Evolutionary conservation across 2,797 vertebrate species (phyloP).

Genomic region (Lagodon rhomboides): DNA sequence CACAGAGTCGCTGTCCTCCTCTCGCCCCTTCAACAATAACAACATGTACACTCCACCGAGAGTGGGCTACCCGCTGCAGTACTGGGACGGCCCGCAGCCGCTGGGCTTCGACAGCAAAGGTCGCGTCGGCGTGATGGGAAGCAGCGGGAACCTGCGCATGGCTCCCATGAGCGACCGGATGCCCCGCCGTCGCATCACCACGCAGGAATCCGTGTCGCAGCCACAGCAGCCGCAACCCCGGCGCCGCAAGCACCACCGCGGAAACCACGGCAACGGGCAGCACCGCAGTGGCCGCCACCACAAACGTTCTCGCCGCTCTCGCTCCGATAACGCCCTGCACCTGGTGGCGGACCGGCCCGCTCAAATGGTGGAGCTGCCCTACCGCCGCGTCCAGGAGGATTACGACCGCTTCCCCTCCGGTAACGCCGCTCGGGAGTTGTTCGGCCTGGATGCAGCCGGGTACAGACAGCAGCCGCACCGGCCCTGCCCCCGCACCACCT

Average conservation of each 20-base stretch:
- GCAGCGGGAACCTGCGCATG: constrained; percentile 86
- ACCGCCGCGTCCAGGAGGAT: constrained; percentile 91
- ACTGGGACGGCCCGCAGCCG: constrained; percentile 92
- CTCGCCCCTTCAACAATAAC: constrained; percentile 93
- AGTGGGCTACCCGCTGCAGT: constrained; percentile 89
- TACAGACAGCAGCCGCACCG: constrained; percentile 89
- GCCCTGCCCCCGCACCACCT: constrained; percentile 96
- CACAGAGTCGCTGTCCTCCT: constrained; percentile 94
- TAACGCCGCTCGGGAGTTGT: constrained; percentile 88
- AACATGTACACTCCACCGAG: constrained; percentile 89
- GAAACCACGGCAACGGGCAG: constrained; percentile 73
- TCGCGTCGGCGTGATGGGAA: constrained; percentile 84
- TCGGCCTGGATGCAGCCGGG: constrained; percentile 85
- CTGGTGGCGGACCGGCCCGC: constrained; percentile 91
- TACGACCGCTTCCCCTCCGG: constrained; percentile 91
- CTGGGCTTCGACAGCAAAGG: constrained; percentile 90
- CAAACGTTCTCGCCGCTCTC: constrained; percentile 92
- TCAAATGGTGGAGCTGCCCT: constrained; percentile 89
- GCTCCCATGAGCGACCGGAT: constrained; percentile 92
- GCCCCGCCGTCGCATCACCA: constrained; percentile 85
- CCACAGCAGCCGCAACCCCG: constrained; percentile 76
- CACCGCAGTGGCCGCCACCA: constrained; percentile 89
- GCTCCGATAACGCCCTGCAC: constrained; percentile 96
- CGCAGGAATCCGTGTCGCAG: constrained; percentile 84
- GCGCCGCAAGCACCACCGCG: constrained; percentile 81